Conservation (phyloP, 2,797 vertebrate genomes). For the Acridotheres tristis region DNA sequence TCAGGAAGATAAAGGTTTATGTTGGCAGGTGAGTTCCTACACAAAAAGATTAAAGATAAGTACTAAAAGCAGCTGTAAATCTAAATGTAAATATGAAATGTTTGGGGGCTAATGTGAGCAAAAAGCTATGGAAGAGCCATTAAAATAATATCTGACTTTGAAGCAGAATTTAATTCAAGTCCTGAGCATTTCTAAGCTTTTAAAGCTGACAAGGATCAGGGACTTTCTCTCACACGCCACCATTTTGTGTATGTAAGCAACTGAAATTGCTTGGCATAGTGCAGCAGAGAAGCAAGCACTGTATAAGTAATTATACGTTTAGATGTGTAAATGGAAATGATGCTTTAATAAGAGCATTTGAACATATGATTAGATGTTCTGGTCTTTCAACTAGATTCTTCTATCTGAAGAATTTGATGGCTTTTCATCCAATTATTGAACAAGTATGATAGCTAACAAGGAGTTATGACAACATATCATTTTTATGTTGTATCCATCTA, state of each 20-base stretch:
- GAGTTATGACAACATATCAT: slow-evolving; percentile 39
- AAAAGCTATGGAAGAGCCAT: neutral
- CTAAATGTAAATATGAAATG: slow-evolving; percentile 37
- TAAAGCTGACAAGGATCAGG: slow-evolving; percentile 16
- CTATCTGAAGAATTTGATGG: neutral
- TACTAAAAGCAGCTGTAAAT: slow-evolving; percentile 8
- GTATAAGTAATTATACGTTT: slow-evolving; percentile 47
- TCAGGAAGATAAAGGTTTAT: slow-evolving; percentile 21
- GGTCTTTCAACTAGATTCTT: slow-evolving; percentile 20
- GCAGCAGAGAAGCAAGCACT: neutral
- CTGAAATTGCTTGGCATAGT: neutral
- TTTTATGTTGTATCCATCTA: slow-evolving; percentile 23
- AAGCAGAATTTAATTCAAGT: slow-evolving; percentile 22
- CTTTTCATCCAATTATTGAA: slow-evolving; percentile 34
- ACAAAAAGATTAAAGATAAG: slow-evolving; percentile 31
- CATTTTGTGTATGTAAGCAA: slow-evolving; percentile 7
- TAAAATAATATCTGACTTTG: slow-evolving; percentile 40
- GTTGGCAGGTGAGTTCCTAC: slow-evolving; percentile 16
- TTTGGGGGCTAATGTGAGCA: neutral
- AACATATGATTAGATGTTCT: slow-evolving; percentile 44
- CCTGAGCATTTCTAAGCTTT: neutral
- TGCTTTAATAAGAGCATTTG: slow-evolving; percentile 47
- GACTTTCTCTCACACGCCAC: neutral
- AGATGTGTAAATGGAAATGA: slow-evolving; percentile 34
- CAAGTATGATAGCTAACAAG: slow-evolving; percentile 21